Evolutionary conservation across 2,113 vertebrate species (phyloP).

Genomic region (Hemiprocne comata): DNA sequence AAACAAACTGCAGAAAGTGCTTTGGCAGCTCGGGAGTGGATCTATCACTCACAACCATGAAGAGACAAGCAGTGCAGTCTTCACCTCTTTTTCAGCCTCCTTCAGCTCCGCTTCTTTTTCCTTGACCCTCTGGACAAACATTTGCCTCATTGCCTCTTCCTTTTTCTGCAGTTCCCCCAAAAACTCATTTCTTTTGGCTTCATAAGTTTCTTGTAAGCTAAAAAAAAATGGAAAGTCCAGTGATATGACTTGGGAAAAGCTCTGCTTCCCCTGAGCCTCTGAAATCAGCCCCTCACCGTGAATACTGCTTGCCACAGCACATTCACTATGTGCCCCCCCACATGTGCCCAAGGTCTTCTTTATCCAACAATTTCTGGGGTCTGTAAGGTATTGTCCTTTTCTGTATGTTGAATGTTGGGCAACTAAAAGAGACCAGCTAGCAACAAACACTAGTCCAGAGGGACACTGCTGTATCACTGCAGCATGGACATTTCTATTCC

Average conservation of each 20-base stretch:
- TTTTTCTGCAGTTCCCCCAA: slow-evolving; percentile 98
- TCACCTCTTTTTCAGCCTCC: slow-evolving; percentile 98
- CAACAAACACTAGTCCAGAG: not conserved
- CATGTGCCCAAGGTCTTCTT: not conserved
- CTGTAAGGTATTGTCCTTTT: not conserved
- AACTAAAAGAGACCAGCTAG: not conserved
- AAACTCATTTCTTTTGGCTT: slow-evolving; percentile 98
- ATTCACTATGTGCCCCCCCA: not conserved
- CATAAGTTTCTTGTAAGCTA: slow-evolving; percentile 97
- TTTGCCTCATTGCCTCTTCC: slow-evolving; percentile 99
- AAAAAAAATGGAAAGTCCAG: not conserved
- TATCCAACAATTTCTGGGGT: not conserved
- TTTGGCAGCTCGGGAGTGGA: not conserved
- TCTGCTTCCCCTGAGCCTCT: not conserved
- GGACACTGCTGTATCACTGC: not conserved
- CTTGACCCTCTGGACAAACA: slow-evolving; percentile 99
- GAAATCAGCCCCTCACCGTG: not conserved
- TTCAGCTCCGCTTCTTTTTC: slow-evolving; percentile 98
- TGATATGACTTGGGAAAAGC: not conserved
- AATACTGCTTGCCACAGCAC: not conserved
- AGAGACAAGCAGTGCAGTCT: not conserved
- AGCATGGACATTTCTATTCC: not conserved
- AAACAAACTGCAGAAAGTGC: not conserved
- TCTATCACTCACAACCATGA: not conserved
- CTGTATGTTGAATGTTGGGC: not conserved